Evolutionary conservation across 2,888 invertebrate genomes (phyloP), one percentile per base, ranked within the genome.

Genomic region (Lasioglossum figueresi): DNA sequence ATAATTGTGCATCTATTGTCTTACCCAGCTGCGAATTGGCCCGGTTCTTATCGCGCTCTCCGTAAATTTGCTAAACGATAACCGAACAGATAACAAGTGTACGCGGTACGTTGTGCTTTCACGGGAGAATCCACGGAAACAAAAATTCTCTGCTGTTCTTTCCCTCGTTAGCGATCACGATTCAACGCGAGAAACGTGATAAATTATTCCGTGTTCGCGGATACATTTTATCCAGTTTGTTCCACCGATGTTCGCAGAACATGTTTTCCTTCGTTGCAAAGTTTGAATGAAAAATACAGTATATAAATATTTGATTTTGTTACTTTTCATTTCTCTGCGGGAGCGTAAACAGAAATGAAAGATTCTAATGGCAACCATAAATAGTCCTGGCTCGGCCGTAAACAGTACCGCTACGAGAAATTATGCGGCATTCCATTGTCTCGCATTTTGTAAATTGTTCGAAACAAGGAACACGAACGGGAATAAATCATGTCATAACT

Each of bases 11-110:
- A 48, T 52, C 43, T 27, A 48, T 70, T 52, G 31, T 48, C 48
- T 77, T 56, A 31, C 40, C 37, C 68, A 40, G 48, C 45, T 68
- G 19, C 16, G n/a, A 68, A 76, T 68, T 68, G 45, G 52, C 37
- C 48, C 43, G 68, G 37, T 4, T 37, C 31, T 70, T 68, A 68
- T 68, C 37, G 68, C 68, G 37, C 34, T 56, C n/a, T 56, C 56
- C 10, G 68, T 23, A 23, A 37, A 68, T 37, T 68, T 23, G 34
- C 37, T 37, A 10, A 68, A 37, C 37, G 68, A 68, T 37, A 37
- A 68, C 34, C 10, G 37, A 10, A 1, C 23, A 68, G 68, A 68
- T 68, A 68, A 10, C 68, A 23, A 12, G 2, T 34, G 37, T 23
- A 8, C 19, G 31, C 31, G 8, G 63, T 2, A 19, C 31, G 34